These are phyloP conservation scores for Oreohelix idahoensis DNA, from an alignment of 1,140 invertebrate genomes.

Conservation along the genomic window DNA sequence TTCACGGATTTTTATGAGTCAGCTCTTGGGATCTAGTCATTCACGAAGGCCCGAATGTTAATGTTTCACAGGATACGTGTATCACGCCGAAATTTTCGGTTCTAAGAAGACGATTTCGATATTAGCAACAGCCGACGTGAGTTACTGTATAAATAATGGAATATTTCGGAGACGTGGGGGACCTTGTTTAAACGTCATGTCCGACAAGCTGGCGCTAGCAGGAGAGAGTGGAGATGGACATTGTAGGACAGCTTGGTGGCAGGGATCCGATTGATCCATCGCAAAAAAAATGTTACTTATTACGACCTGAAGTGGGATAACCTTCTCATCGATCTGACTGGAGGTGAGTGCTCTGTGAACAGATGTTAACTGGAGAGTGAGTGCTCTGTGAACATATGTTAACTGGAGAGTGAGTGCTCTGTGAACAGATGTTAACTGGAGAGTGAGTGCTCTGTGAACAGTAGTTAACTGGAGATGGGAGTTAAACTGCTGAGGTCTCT, in stretches of 20 bases:
- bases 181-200: slow-evolving; percentile 45
- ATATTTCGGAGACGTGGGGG: slow-evolving; percentile 42
- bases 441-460: no score
- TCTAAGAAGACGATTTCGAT: slow-evolving; percentile 35
- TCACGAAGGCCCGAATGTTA: slow-evolving; percentile 47
- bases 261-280: slow-evolving; percentile 42
- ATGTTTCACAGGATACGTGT: slow-evolving; percentile 44
- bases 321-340: slow-evolving; percentile 42
- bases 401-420: no score
- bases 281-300: slow-evolving; percentile 38
- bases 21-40: slow-evolving; percentile 41
- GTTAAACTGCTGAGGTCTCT: no score
- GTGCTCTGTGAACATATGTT: no score
- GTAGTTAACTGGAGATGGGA: no score
- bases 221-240: slow-evolving; percentile 39
- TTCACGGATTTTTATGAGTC: slow-evolving; percentile 46
- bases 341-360: neutral
- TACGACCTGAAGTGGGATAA: slow-evolving; percentile 49
- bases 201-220: slow-evolving; percentile 35
- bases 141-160: slow-evolving; percentile 46
- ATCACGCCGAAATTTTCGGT: slow-evolving; percentile 45
- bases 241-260: slow-evolving; percentile 43
- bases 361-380: neutral
- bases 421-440: no score
- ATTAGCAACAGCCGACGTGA: slow-evolving; percentile 32